Base-by-base conservation (phyloP, 2,888 invertebrate genomes). In the Chesias legatella region DNA sequence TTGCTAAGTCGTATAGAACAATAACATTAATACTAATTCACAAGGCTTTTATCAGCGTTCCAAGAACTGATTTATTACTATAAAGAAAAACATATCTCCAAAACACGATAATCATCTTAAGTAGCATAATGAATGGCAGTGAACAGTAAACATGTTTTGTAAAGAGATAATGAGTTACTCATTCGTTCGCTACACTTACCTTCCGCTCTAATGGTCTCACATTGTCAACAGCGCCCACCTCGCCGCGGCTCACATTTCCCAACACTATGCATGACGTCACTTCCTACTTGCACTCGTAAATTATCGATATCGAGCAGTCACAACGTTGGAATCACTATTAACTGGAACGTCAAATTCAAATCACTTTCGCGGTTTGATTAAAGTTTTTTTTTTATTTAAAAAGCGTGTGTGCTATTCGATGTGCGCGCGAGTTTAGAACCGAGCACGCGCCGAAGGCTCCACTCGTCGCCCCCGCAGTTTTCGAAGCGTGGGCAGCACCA, bases 211-310 rank as follows among this genome's bases (percentile, higher is more conserved):
- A 83, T 86, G 81, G 69, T 70, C 74, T 65, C 67, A 68, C 86
- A 86, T 85, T 82, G 84, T 86, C 81, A 79, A 77, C 76, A 75
- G 65, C 73, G 65, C 78, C 77, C 75, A 72, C 72, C 67, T 60
- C 62, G 61, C 63, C 67, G 64, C 54, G 53, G 59, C 65, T 58
- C 63, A 60, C 72, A 73, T 70, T 72, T 70, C 84, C 82, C 83
- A 83, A 75, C 85, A 85, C 86, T 84, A 82, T 61, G 65, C 85
- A 84, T 86, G 80, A 84, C 83, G 83, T 85, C 85, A 88, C 84
- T 79, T 79, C 79, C 79, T 77, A 75, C 47, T 60, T 64, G 67
- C 80, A 80, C 78, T 79, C 85, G 84, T 78, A 73, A 51, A 79
- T 70, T 65, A 71, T 72, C 73, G 67, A 73, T 48, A 45, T 51